Base-by-base conservation (phyloP, 2,888 invertebrate species). In the Lasioglossum lativentre region DNA sequence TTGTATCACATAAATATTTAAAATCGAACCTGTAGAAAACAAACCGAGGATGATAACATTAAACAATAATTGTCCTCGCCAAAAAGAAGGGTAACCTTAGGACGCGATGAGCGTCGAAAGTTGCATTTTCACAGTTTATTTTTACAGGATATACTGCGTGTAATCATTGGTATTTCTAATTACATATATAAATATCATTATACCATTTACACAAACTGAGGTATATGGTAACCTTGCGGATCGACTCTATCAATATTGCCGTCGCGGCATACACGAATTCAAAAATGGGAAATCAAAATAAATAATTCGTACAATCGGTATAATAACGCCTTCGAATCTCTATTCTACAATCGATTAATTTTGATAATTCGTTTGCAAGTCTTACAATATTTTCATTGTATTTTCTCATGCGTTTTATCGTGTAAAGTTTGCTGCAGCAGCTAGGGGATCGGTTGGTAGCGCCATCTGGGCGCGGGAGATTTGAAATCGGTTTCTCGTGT, bases 211-310 rank as follows among this genome's bases (percentile, higher is more conserved):
- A 78, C 70, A 80, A 89, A 90, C 79, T 89, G 90, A 91, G 91
- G 90, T 92, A 91, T 86, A 88, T 88, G 91, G 91, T 92, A 91
- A 92, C 91, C 86, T 91, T 91, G 34, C 42, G 12, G 66, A 80
- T 63, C 73, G 63, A 78, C 70, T 63, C 73, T 56, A 56, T 40
- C 23, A 77, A 30, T 38, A 68, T 68, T 76, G 68, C 30, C 38
- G 72, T 83, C 75, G 73, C 42, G 72, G 59, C 42, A 59, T 70
- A 74, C 42, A 59, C 27, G 70, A 85, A 75, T 77, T 75, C 74
- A 74, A 82, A 34, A 75, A 40, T 23, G 14, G 40, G 40, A 83
- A 78, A 72, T 71, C 4, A 14, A 30, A 89, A 89, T 89, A 89
- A 89, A 89, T 89, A 89, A 66, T 81, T 84, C 34, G 30, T 70